Evolutionary conservation across 2,113 vertebrate genomes (phyloP).

Genomic region (Tragelaphus scriptus): DNA sequence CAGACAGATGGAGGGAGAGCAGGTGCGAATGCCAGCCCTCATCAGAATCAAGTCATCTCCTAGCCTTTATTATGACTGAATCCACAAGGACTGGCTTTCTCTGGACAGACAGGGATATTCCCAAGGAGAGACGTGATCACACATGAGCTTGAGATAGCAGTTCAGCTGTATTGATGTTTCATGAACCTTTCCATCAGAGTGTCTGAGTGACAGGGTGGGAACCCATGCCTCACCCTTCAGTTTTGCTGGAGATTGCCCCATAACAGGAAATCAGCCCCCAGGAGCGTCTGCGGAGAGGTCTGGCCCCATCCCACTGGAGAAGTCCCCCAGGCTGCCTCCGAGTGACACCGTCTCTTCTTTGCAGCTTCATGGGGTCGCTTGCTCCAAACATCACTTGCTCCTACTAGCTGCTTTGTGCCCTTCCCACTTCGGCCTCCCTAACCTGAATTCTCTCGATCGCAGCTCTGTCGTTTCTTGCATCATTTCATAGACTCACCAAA

Average conservation of each 20-base stretch:
- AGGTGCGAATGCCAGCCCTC: neutral
- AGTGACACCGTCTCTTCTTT: neutral
- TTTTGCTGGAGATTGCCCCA: neutral
- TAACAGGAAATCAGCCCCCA: neutral
- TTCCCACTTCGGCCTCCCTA: neutral
- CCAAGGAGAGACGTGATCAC: neutral
- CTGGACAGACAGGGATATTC: neutral
- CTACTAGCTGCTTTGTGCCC: neutral
- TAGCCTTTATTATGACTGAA: neutral
- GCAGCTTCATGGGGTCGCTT: neutral
- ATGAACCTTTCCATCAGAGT: neutral
- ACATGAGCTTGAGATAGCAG: neutral
- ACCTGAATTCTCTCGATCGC: neutral
- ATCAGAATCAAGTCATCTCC: neutral
- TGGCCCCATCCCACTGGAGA: neutral
- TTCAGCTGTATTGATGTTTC: neutral
- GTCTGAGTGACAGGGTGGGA: neutral
- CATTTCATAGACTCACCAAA: neutral
- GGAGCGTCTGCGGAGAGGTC: neutral
- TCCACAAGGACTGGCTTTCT: neutral
- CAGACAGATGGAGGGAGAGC: neutral
- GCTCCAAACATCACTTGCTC: neutral
- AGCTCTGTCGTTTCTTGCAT: neutral
- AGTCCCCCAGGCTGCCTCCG: accelerated
- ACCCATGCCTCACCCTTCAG: neutral